phyloP scores from a whole-genome alignment of 2,113 vertebrate species.

The Chloropsis cyanopogon region DNA sequence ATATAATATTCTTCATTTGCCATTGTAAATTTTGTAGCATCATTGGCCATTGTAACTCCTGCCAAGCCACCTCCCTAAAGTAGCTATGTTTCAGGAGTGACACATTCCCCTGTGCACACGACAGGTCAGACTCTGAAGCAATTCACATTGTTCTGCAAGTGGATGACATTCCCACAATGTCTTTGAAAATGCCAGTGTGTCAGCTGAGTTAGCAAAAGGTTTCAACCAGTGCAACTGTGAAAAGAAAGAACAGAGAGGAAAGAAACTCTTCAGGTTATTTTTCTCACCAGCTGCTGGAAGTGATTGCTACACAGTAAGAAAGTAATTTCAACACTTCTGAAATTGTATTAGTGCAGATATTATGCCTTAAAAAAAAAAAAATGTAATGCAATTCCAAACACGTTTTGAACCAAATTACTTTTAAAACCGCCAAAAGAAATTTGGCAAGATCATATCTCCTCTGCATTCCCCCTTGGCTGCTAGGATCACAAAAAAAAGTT shows the following conservation, averaged over 20 bases:
- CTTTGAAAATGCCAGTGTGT: neutral
- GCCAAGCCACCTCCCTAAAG: slow-evolving; percentile 20
- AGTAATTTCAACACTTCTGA: slow-evolving; percentile 31
- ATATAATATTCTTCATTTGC: neutral
- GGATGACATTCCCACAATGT: neutral
- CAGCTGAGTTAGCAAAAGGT: slow-evolving; percentile 11
- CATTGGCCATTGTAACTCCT: neutral
- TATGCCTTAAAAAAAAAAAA: neutral
- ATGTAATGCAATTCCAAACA: slow-evolving; percentile 22
- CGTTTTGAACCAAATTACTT: slow-evolving; percentile 35
- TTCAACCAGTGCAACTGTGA: neutral
- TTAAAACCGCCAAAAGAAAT: slow-evolving; percentile 57
- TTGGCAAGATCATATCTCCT: slow-evolving; percentile 31
- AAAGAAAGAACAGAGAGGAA: neutral
- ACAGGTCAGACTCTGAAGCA: slow-evolving; percentile 8
- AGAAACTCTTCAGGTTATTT: neutral
- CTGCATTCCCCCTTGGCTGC: neutral
- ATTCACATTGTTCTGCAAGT: neutral
- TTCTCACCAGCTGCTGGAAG: slow-evolving; percentile 18
- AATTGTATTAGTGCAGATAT: slow-evolving; percentile 18
- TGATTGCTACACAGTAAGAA: slow-evolving; percentile 10
- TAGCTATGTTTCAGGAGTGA: neutral
- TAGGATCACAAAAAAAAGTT: slow-evolving; percentile 36
- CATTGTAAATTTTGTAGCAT: neutral
- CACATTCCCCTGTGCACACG: neutral